phyloP scores from a whole-genome alignment of 2,113 vertebrate species.

The Manacus vitellinus region DNA sequence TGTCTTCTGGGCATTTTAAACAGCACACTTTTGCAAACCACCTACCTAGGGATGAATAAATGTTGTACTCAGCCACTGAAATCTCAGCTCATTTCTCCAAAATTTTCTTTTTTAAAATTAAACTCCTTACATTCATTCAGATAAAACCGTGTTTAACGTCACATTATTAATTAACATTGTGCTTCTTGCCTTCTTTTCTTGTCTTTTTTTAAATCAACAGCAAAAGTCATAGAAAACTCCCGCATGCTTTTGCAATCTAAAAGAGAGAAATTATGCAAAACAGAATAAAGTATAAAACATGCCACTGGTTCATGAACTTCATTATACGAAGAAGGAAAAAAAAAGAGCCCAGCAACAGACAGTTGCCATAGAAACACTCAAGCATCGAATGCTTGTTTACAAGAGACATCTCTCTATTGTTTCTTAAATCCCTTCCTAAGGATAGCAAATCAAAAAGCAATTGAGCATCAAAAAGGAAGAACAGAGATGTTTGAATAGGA shows the following conservation, averaged over 20 bases:
- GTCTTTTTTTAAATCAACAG: constrained; percentile 60
- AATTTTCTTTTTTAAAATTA: constrained; percentile 69
- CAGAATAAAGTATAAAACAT: constrained; percentile 78
- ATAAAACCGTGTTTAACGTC: constrained; percentile 64
- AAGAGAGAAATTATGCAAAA: constrained; percentile 77
- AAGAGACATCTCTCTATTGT: constrained; percentile 86
- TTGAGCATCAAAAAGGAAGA: constrained; percentile 77
- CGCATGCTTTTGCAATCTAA: constrained; percentile 80
- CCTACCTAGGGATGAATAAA: neutral
- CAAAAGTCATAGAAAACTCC: constrained; percentile 77
- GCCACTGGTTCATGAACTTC: constrained; percentile 81
- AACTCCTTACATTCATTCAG: constrained; percentile 79
- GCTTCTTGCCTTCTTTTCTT: constrained; percentile 68
- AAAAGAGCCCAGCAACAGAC: constrained; percentile 86
- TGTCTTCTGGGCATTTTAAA: neutral
- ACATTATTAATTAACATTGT: constrained; percentile 76
- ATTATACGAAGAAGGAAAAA: constrained; percentile 76
- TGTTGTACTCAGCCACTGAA: neutral
- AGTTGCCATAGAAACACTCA: constrained; percentile 90
- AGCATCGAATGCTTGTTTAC: constrained; percentile 88
- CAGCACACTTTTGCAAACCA: neutral
- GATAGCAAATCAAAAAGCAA: constrained; percentile 83
- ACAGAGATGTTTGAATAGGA: constrained; percentile 76
- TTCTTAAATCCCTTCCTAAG: constrained; percentile 77
- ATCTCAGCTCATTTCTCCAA: constrained; percentile 78